Evolutionary conservation across 2,797 vertebrate genomes (phyloP).

Genomic region (Acanthopagrus latus): DNA sequence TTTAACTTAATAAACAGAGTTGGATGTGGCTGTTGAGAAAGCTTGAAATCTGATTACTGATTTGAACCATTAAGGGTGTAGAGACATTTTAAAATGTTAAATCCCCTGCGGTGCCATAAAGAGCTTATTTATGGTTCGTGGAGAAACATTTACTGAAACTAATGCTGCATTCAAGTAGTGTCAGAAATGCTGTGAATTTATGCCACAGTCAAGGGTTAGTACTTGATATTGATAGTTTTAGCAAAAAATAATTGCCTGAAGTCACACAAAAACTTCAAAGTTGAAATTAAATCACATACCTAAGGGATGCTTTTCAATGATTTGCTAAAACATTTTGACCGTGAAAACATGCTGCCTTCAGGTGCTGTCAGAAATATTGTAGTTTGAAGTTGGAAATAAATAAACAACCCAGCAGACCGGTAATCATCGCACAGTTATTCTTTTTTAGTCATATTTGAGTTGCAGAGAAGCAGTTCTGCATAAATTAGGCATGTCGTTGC

Average conservation of each 20-base stretch:
- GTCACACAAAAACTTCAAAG: slow-evolving; percentile 1
- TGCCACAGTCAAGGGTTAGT: not conserved
- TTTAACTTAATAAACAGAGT: slow-evolving; percentile 1
- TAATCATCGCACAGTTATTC: not conserved
- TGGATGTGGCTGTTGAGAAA: slow-evolving; percentile 13
- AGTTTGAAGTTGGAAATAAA: not conserved
- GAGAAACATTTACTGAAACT: slow-evolving; percentile 33
- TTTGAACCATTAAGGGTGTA: slow-evolving; percentile 21
- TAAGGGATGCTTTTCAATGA: slow-evolving; percentile 1
- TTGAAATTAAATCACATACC: slow-evolving; percentile 3
- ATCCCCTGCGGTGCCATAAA: slow-evolving; percentile 22
- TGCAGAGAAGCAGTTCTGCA: not conserved
- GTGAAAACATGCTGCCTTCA: slow-evolving; percentile 2
- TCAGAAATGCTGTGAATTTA: slow-evolving; percentile 7
- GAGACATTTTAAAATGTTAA: slow-evolving; percentile 35
- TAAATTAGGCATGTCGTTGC: not conserved
- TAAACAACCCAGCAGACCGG: not conserved
- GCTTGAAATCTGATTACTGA: slow-evolving; percentile 45
- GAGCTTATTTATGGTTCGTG: slow-evolving; percentile 19
- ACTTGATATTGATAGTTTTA: slow-evolving; percentile 24
- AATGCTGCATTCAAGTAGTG: slow-evolving; percentile 21
- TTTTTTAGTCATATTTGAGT: not conserved
- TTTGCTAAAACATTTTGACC: not conserved
- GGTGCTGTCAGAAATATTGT: not conserved
- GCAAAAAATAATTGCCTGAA: slow-evolving; percentile 11